phyloP scores from a whole-genome alignment of 2,888 invertebrate genomes.

The Tenodera sinensis region DNA sequence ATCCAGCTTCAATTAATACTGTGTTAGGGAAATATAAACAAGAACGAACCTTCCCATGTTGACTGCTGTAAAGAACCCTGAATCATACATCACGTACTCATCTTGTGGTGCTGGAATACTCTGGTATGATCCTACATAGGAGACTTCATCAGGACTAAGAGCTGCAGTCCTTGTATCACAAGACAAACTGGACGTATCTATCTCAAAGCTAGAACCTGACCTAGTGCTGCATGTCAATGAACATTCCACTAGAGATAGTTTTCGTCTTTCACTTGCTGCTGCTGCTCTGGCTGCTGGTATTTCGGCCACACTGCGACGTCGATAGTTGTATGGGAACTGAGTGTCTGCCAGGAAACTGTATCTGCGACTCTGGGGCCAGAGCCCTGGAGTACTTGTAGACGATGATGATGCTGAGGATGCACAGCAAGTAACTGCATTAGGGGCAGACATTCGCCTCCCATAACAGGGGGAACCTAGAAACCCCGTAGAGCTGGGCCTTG shows the following conservation, averaged over 20 bases:
- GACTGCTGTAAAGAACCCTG: background rate
- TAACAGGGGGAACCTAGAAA: background rate
- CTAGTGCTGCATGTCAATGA: background rate
- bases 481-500: background rate
- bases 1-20: too few relatives aligned
- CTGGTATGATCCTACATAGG: conserved; percentile 8
- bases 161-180: background rate
- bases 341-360: background rate
- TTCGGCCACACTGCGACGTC: background rate
- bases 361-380: background rate
- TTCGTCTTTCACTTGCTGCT: background rate
- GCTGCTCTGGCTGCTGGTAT: background rate
- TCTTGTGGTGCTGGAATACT: background rate
- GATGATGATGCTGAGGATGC: background rate
- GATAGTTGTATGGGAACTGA: background rate
- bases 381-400: background rate
- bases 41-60: background rate
- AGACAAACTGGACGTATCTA: conserved; percentile 23
- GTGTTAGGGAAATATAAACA: too few relatives aligned
- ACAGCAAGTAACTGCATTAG: background rate
- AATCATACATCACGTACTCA: background rate
- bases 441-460: background rate
- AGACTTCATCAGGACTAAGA: background rate
- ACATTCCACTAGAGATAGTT: conserved; percentile 5
- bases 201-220: conserved; percentile 11